Evolutionary conservation across 2,888 invertebrate genomes (phyloP), one percentile per base, ranked within the genome.

Genomic region (Boloria euphrosyne): DNA sequence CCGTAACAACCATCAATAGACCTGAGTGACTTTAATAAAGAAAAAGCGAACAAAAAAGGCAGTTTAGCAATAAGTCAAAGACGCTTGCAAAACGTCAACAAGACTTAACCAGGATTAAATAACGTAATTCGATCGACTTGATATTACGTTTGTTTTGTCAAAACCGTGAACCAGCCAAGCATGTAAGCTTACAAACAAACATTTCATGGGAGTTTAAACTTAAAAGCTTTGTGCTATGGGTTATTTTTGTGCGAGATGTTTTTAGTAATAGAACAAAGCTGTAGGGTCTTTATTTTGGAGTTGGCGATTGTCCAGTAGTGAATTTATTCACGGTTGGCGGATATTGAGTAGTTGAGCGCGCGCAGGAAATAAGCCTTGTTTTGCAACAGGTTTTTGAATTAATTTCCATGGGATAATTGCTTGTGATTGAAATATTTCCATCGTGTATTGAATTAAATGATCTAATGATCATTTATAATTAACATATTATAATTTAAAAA

Each of bases 311-410:
- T 78, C 87, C 88, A 89, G 81, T 67, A 76, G 75, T 71, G 61
- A 65, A 79, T 80, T 82, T 80, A 80, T 81, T 79, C 78, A 67
- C 73, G 75, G 76, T 81, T 80, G 71, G 69, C 80, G 83, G 82
- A 82, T 81, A 80, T 78, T 77, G 77, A 77, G 77, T 76, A 73
- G 65, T 67, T 68, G 71, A 69, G 73, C 68, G 51, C 52, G 67
- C 74, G 71, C 70, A 70, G 67, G 50, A 61, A 49, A 61, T 63
- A 55, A 18, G 13, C 44, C 38, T 60, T 64, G 65, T 67, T 65
- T 70, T 64, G 49, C 38, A 54, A n/a, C 44, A 14, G 31, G 46
- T 13, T 38, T 17, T 46, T 17, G 17, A 52, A 52, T 58, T 52
- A 10, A 64, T 52, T 44, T 57, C 31, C 58, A 13, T 51, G 16